These are phyloP conservation scores for Homalodisca vitripennis DNA, from an alignment of 1,140 invertebrate species.

Conservation along the genomic window DNA sequence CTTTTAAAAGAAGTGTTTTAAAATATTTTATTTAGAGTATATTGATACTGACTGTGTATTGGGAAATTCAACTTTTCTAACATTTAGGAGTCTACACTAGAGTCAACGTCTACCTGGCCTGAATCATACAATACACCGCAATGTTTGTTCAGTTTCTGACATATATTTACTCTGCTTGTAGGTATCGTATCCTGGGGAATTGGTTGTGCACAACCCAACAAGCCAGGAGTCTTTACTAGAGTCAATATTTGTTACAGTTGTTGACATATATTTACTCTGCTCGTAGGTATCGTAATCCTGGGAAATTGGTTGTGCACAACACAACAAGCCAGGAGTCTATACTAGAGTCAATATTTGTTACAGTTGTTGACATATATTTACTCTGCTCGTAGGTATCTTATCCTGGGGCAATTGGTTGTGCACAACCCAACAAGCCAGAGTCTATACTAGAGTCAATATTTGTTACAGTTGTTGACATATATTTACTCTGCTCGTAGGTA, in stretches of 20 bases:
- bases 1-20: too few relatives aligned
- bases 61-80: too few relatives aligned
- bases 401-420: conserved; percentile 79
- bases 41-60: too few relatives aligned
- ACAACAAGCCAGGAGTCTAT: conserved; percentile 72
- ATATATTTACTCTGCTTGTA: conserved; percentile 37
- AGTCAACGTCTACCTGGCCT: too few relatives aligned
- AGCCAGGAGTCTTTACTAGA: conserved; percentile 74
- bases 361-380: too few relatives aligned
- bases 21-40: too few relatives aligned
- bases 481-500: conserved; percentile 47
- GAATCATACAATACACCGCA: too few relatives aligned
- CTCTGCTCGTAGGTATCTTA: too few relatives aligned
- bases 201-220: conserved; percentile 70
- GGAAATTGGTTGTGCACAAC: conserved; percentile 72
- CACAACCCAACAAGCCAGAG: conserved; percentile 67
- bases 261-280: too few relatives aligned
- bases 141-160: conserved; percentile 13
- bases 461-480: conserved; percentile 9
- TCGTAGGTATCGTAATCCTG: conserved; percentile 67
- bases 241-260: conserved; percentile 48
- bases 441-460: conserved; percentile 63
- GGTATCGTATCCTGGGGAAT: conserved; percentile 74
- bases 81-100: too few relatives aligned
- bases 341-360: too few relatives aligned